Evolutionary conservation across 2,113 vertebrate genomes (phyloP).

Genomic region (Aldabrachelys gigantea): DNA sequence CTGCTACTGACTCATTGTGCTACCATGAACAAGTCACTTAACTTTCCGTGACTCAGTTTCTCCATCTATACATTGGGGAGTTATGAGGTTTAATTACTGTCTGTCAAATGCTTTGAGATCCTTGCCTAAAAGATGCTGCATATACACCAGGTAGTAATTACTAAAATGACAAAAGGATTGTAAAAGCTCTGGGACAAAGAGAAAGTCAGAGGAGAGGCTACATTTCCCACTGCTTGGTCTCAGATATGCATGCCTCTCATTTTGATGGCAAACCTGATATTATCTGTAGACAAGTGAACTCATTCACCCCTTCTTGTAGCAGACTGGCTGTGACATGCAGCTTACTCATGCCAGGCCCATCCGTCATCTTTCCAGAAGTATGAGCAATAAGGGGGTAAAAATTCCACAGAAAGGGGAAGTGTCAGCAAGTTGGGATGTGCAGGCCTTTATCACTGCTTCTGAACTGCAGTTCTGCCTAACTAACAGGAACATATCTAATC

Average conservation of each 20-base stretch:
- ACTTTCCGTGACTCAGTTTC: slow-evolving; percentile 61
- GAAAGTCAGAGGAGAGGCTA: slow-evolving; percentile 38
- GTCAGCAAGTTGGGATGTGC: slow-evolving; percentile 65
- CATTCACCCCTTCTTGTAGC: slow-evolving; percentile 73
- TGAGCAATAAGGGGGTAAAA: slow-evolving; percentile 69
- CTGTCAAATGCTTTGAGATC: slow-evolving; percentile 43
- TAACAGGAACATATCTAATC: slow-evolving; percentile 62
- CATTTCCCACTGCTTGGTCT: slow-evolving; percentile 42
- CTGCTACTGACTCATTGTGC: slow-evolving; percentile 37
- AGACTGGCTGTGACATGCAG: slow-evolving; percentile 71
- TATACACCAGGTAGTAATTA: slow-evolving; percentile 30
- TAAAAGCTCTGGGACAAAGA: slow-evolving; percentile 46
- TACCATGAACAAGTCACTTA: slow-evolving; percentile 3
- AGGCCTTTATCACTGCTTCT: slow-evolving; percentile 50
- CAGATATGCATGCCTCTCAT: slow-evolving; percentile 35
- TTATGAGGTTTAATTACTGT: slow-evolving; percentile 70
- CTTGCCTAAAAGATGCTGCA: slow-evolving; percentile 51
- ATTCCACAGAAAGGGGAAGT: slow-evolving; percentile 75
- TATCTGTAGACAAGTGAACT: slow-evolving; percentile 75
- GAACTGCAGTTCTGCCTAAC: slow-evolving; percentile 52
- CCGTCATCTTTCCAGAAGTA: slow-evolving; percentile 77
- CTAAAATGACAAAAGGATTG: slow-evolving; percentile 63
- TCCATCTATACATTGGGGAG: slow-evolving; percentile 56
- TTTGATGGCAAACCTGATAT: slow-evolving; percentile 55
- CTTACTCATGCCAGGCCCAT: slow-evolving; percentile 77